Conservation (phyloP, 2,888 invertebrate genomes). For the Galerucella pusilla region DNA sequence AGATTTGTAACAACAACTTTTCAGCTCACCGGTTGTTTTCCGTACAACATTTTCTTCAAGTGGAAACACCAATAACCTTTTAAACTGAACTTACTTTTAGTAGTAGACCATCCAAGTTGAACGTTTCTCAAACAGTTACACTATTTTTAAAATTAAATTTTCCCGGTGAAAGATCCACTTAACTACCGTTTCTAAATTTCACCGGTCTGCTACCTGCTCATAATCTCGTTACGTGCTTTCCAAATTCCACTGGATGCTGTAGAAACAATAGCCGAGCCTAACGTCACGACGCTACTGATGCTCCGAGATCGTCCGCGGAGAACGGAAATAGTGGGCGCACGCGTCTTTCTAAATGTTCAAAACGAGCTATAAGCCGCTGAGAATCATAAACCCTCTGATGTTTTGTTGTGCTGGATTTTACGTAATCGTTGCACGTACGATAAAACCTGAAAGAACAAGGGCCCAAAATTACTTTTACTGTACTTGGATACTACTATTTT, state of each 20-base stretch:
- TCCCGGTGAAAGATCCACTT: neutral
- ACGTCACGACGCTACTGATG: conserved; percentile 41
- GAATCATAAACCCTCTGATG: neutral
- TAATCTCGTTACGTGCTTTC: conserved; percentile 8
- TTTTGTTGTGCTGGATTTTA: conserved; percentile 2
- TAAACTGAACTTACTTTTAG: neutral
- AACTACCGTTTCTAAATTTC: neutral
- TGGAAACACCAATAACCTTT: neutral
- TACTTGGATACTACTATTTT: neutral
- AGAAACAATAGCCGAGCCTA: conserved; percentile 15
- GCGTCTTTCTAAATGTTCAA: conserved; percentile 10
- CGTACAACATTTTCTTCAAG: neutral
- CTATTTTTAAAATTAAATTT: neutral
- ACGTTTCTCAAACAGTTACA: neutral
- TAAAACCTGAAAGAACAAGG: neutral
- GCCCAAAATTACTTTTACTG: neutral
- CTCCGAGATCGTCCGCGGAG: conserved; percentile 13
- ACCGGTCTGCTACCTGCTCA: conserved; percentile 13
- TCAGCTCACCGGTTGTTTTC: neutral
- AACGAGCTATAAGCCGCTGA: neutral
- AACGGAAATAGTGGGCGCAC: conserved; percentile 28
- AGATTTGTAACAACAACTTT: neutral
- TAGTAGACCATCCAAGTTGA: neutral
- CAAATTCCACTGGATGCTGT: neutral
- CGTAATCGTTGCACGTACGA: neutral